These are phyloP conservation scores for Eublepharis macularius DNA, from an alignment of 2,113 vertebrate species.

Conservation along the genomic window DNA sequence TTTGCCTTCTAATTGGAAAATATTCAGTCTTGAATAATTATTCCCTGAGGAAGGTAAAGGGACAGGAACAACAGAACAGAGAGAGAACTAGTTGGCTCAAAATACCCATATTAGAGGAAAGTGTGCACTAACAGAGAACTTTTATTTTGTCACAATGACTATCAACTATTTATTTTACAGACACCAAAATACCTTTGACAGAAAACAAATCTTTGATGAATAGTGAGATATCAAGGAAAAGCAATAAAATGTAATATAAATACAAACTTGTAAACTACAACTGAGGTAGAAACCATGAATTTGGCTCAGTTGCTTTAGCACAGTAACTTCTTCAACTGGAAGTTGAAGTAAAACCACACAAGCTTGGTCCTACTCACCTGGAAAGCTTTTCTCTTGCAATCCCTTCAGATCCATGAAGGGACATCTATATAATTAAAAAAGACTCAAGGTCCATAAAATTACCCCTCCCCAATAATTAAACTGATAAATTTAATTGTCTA, in stretches of 20 bases:
- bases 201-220: not conserved
- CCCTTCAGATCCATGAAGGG: no score
- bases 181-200: not conserved
- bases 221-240: not conserved
- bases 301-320: no score
- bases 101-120: not conserved
- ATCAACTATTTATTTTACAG: not conserved
- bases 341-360: no score
- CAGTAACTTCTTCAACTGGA: no score
- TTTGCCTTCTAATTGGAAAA: constrained; percentile 40
- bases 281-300: no score
- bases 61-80: not conserved
- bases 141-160: not conserved
- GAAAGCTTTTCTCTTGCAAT: no score
- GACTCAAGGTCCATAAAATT: no score
- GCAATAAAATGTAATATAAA: not conserved
- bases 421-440: no score
- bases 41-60: constrained; percentile 32
- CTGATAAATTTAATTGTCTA: no score
- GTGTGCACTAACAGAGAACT: not conserved
- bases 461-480: no score
- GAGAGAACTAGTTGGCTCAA: not conserved
- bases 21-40: constrained; percentile 29
- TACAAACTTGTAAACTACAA: not conserved
- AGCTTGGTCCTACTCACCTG: no score